Base-by-base conservation (phyloP, 2,797 vertebrate species). In the Enteromius afrohamiltoni region DNA sequence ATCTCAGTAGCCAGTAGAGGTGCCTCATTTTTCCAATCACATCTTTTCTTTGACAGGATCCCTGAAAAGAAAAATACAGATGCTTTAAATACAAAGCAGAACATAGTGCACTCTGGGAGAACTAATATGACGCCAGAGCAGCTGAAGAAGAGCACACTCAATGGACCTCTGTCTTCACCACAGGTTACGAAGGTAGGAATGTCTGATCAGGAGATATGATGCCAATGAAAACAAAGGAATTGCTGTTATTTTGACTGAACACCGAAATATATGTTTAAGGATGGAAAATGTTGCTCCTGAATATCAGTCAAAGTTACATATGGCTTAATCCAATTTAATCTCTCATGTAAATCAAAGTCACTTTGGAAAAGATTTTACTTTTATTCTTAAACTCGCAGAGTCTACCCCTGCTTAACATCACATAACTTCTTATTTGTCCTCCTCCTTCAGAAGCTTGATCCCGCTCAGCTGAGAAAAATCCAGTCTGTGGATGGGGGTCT, bases 11-110 rank as follows among this genome's bases (percentile, higher is more conserved):
- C 19, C 5, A 64, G 53, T 1, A 11, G 49, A 53, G 31, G 1
- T 19, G 58, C 21, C 23, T 80, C 10, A 64, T 34, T 37, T n/a
- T 23, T 14, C 53, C 37, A 26, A 4, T 64, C 23, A 45, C 6
- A 3, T 29, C 3, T n/a, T 62, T 11, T 79, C 53, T 29, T 47
- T 77, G 78, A 26, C 47, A 99, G 97, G 89, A 95, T 97, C 77
- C 94, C 97, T 21, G 92, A 95, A 79, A 96, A 92, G 93, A 98
- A 96, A 92, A 96, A 94, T 86, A 88, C 91, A 0, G 96, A 96
- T 13, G 93, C 91, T 1, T 87, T 92, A n/a, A 29, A 89, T 68
- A 86, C 91, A 82, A 97, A 96, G 86, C 90, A 94, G 45, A 89
- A 80, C 29, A 87, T 93, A 77, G 64, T 93, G 73, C 91, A 95